Evolutionary conservation across 1,140 invertebrate species (phyloP), one percentile per base, ranked within the genome.

Genomic region (Diorhabda carinulata): DNA sequence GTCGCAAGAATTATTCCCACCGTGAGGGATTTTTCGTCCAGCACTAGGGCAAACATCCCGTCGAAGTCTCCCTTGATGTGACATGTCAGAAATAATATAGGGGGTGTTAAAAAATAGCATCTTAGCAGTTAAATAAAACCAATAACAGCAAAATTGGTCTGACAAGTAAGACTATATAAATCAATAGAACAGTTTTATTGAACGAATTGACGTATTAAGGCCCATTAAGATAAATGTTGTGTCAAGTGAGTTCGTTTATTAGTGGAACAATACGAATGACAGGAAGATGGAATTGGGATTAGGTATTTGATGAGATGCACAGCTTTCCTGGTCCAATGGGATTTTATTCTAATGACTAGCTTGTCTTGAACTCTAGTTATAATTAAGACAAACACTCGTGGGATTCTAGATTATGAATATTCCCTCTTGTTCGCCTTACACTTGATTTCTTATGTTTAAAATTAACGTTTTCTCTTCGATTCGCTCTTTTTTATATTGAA

Each of bases 381-480:
- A 79, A 79, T 79, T 79, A 79, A 79, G 78, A 79, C 77, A 79
- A 77, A 79, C 78, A 79, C 78, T 78, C 78, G 71, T 78, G 78
- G 78, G 78, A 78, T 72, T 60, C 4, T 43, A 66, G 57, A 41
- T 8, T 44, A 25, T 65, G 47, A 57, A 56, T 57, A 56, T 57
- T 25, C 40, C 40, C 40, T 57, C 52, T 57, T 57, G 67, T 70
- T 71, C 68, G 56, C 47, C 64, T 65, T n/a, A 42, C 47, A 57
- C 40, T 65, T 47, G 10, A 41, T 47, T 43, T 42, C 61, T 43
- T 43, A 62, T 62, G 8, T 43, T 43, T 62, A 62, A 43, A 43
- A 62, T 43, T 62, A 43, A 43, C 5, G 5, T 62, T 5, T 9
- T 43, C 52, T 56, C n/a, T 56, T 6, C 6, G 52, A 56, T n/a